A percentile compares a stretch with the other conserved stretches of the same genome.
Conservation (phyloP, 2,797 vertebrate species). For the Galagoides demidoff region DNA sequence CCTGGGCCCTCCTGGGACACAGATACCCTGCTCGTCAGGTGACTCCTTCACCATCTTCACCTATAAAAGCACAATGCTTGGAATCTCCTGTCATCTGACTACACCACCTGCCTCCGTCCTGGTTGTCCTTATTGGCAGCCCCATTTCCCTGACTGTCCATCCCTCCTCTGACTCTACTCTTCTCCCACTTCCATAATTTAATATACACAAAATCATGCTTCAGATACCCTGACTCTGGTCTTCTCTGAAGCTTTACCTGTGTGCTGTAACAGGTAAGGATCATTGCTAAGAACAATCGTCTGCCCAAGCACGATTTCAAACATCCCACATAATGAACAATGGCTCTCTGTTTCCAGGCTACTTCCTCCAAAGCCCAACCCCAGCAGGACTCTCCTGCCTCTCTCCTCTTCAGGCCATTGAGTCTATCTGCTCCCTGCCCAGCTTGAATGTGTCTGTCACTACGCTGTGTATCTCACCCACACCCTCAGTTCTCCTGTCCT, state of each 20-base stretch:
- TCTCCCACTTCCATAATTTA: background rate
- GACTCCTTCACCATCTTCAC: too few species aligned
- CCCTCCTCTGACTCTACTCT: background rate
- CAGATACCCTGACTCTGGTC: background rate
- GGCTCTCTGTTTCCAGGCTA: background rate
- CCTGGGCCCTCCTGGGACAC: background rate
- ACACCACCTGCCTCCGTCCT: background rate
- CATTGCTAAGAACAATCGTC: background rate
- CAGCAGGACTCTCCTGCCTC: background rate
- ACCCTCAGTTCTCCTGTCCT: background rate
- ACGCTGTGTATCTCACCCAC: fast-evolving
- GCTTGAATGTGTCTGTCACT: background rate
- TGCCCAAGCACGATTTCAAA: background rate
- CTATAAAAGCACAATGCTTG: background rate
- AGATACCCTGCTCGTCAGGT: background rate
- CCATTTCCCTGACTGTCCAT: background rate
- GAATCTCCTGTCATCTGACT: background rate
- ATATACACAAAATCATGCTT: background rate
- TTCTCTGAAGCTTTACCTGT: background rate
- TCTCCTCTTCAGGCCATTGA: background rate
- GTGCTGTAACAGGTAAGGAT: background rate
- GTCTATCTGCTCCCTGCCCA: too few species aligned
- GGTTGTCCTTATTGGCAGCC: background rate
- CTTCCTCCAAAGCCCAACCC: background rate
- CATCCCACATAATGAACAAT: background rate